Evolutionary conservation across 2,888 invertebrate species (phyloP).

Genomic region (Ethmia dodecea): DNA sequence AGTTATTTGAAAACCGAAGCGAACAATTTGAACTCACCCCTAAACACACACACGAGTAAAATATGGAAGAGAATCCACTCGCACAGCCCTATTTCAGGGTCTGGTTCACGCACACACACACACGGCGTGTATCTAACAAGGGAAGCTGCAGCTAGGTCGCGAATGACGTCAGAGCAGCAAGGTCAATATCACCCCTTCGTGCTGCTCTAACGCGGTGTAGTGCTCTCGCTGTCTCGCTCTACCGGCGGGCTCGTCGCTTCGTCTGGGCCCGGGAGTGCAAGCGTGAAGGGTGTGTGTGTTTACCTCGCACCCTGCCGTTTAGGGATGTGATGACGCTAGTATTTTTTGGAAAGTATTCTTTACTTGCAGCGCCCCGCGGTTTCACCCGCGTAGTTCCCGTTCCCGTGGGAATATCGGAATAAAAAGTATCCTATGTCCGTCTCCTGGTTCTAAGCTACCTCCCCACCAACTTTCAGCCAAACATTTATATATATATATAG

Average conservation of each 20-base stretch:
- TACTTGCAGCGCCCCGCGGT: no score
- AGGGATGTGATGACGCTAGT: no score
- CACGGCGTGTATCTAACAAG: conserved; percentile 13
- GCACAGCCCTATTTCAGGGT: conserved; percentile 56
- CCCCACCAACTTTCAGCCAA: no score
- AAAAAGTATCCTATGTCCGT: no score
- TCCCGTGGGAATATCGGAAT: no score
- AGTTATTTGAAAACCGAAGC: no score
- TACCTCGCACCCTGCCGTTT: no score
- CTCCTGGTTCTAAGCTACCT: no score
- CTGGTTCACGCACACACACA: conserved; percentile 64
- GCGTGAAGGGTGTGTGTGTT: conserved; percentile 23
- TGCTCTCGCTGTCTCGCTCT: conserved; percentile 31
- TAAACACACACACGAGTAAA: conserved; percentile 21
- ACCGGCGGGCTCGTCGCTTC: conserved; percentile 48
- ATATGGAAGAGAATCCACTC: conserved; percentile 23
- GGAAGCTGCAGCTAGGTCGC: conserved; percentile 78
- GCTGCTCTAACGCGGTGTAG: conserved; percentile 29
- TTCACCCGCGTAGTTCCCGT: no score
- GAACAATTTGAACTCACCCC: not conserved
- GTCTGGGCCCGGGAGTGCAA: conserved; percentile 62
- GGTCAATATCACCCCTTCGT: conserved; percentile 66
- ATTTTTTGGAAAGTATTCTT: not conserved
- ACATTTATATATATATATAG: no score
- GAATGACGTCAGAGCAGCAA: conserved; percentile 77